Evolutionary conservation across 2,888 invertebrate genomes (phyloP), one percentile per base, ranked within the genome.

Genomic region (Mystacides longicornis): DNA sequence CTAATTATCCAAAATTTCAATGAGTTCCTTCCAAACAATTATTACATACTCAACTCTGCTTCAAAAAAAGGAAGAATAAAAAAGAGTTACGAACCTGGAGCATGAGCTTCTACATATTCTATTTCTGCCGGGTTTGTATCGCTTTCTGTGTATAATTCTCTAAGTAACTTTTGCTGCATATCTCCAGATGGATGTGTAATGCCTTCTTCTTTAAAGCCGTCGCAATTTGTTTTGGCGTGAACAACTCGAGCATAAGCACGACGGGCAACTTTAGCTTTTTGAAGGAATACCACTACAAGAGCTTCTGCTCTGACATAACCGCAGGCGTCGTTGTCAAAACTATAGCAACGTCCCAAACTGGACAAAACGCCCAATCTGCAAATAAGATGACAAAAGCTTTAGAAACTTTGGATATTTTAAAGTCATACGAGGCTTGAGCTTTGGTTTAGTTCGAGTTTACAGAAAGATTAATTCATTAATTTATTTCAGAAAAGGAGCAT

Each of bases 251-350:
- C 84, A 67, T 89, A 89, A 0, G 81, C 75, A 50, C 82, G 78
- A 61, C 82, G 81, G 0, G 87, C 85, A 62, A 81, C 76, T 23
- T 81, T 77, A 22, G 79, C 79, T 68, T 93, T 88, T 68, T 93
- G 92, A 18, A 93, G 67, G 64, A 86, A 82, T 33, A 86, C 66
- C 0, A 83, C 82, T 3, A 80, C 82, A 2, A 90, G 74, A 0
- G 88, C 84, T 69, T 93, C 93, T n/a, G 90, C 85, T 16, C 93
- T 81, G 0, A 85, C 86, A 64, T 93, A 93, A 0, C 93, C 93
- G 64, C 86, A 81, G 19, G 87, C 90, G 50, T 81, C 78, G 61
- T 84, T 84, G 71, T 98, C 97, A 67, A 98, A 97, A 43, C 90
- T 86, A 67, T 92, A 91, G 71, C 96, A 96, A 49, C 81, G 80